phyloP scores from a whole-genome alignment of 2,797 vertebrate species.

The Vespertilio murinus region DNA sequence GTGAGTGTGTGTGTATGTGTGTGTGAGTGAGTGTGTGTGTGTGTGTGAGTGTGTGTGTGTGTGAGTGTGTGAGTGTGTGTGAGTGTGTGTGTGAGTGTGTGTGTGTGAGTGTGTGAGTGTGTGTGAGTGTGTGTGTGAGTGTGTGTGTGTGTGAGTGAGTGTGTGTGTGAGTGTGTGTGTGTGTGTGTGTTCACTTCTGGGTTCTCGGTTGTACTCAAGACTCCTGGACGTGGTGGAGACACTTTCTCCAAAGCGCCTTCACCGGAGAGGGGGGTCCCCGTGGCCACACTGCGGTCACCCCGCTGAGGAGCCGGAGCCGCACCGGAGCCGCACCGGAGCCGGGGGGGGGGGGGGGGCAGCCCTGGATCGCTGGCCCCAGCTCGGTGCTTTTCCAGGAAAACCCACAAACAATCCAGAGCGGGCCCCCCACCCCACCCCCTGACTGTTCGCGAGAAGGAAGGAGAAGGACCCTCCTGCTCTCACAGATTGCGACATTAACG shows the following conservation, averaged over 20 bases:
- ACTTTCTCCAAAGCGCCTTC: neutral
- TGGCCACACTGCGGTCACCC: neutral
- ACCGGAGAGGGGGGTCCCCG: neutral
- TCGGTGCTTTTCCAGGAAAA: neutral
- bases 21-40: too few species aligned
- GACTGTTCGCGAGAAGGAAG: neutral
- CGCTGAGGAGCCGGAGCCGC: neutral
- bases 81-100: too few species aligned
- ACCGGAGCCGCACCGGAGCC: too few species aligned
- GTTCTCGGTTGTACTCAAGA: slow-evolving; percentile 16
- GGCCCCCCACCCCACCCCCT: fast-evolving
- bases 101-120: too few species aligned
- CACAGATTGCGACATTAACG: neutral
- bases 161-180: too few species aligned
- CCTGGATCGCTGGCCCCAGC: neutral
- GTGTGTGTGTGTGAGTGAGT: too few species aligned
- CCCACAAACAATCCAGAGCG: neutral
- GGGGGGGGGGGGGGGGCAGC: neutral
- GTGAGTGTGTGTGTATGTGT: too few species aligned
- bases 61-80: too few species aligned
- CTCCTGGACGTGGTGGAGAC: neutral
- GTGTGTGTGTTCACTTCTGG: neutral
- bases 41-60: too few species aligned
- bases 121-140: too few species aligned
- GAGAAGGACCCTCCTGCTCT: neutral